A percentile compares a stretch with the other conserved stretches of the same genome.
phyloP scores from a whole-genome alignment of 2,888 invertebrate species.

The Eristalis arbustorum region DNA sequence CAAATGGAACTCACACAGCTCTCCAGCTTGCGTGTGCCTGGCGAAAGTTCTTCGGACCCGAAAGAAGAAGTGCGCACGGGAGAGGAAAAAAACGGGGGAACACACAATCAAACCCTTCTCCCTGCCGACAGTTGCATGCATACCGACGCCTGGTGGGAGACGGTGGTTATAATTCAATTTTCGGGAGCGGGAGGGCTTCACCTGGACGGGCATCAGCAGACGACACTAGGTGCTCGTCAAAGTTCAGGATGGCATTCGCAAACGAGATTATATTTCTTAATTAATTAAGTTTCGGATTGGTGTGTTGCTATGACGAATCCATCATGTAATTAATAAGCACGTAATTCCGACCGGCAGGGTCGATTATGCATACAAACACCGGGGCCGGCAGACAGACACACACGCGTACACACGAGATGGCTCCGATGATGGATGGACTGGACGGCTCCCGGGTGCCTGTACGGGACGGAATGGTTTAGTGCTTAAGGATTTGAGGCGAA shows the following conservation, averaged over 20 bases:
- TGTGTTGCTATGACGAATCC: constrained; percentile 7
- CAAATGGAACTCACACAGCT: background rate
- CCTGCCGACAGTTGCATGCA: background rate
- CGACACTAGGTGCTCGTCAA: background rate
- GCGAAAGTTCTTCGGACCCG: background rate
- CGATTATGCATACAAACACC: constrained; percentile 1
- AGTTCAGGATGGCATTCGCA: constrained; percentile 9
- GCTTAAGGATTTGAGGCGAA: background rate
- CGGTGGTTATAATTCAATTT: background rate
- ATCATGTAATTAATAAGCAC: constrained; percentile 27
- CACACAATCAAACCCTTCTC: background rate
- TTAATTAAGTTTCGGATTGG: constrained; percentile 13
- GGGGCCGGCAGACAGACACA: too few relatives aligned
- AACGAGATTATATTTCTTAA: constrained; percentile 23
- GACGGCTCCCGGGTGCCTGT: background rate
- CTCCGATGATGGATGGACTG: constrained; percentile 1
- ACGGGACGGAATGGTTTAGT: background rate
- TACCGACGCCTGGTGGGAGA: background rate
- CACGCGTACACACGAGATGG: background rate
- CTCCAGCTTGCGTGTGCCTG: constrained; percentile 1
- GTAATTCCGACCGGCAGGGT: background rate
- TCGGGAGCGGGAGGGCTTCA: background rate
- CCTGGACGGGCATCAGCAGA: background rate
- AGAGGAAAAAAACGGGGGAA: too few relatives aligned
- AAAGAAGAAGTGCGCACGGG: background rate